Evolutionary conservation across 2,113 vertebrate species (phyloP).

Genomic region (Chamaea fasciata): DNA sequence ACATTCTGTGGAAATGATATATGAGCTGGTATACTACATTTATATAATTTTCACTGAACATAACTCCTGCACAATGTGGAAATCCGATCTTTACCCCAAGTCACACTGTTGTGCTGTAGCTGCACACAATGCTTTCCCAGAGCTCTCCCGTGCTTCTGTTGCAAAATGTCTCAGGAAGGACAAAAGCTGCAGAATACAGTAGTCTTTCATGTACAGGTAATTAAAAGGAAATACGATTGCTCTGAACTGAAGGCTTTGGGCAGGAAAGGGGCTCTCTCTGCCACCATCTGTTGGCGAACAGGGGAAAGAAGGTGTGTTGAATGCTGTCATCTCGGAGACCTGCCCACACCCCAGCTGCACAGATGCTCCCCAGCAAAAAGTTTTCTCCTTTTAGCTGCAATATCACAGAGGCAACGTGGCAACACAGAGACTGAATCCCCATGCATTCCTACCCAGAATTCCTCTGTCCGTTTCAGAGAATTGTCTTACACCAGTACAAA

Average conservation of each 20-base stretch:
- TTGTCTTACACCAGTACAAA: accelerated
- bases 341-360: background rate
- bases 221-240: background rate
- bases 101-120: background rate
- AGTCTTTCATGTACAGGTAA: background rate
- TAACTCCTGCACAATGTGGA: conserved; percentile 55
- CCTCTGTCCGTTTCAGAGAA: background rate
- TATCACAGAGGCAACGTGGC: accelerated
- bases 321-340: background rate
- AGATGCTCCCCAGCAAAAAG: background rate
- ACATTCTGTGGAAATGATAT: conserved; percentile 59
- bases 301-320: background rate
- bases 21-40: conserved; percentile 43
- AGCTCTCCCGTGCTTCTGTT: background rate
- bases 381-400: background rate
- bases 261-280: conserved; percentile 3
- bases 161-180: background rate
- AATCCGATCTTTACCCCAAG: conserved; percentile 13
- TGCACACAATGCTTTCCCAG: background rate
- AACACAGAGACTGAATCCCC: background rate
- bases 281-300: conserved; percentile 21
- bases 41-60: conserved; percentile 65
- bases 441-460: background rate
- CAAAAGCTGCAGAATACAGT: background rate
- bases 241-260: background rate